Conservation (phyloP, 2,113 vertebrate species). For the Ceuthmochares aereus region DNA sequence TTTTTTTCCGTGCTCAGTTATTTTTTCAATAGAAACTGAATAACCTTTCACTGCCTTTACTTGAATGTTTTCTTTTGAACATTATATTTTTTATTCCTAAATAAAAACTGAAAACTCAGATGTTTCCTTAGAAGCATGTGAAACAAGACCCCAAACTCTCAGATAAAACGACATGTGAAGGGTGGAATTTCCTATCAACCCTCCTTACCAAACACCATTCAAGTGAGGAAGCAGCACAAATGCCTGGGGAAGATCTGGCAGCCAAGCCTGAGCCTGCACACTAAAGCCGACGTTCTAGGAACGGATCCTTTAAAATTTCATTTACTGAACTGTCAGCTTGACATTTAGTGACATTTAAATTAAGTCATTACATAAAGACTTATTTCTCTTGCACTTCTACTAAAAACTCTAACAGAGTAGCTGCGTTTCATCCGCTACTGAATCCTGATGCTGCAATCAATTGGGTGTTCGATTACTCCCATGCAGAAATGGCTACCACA, state of each 20-base stretch:
- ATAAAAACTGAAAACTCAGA: not conserved
- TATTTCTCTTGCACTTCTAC: not conserved
- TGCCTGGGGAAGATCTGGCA: not conserved
- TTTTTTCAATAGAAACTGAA: not conserved
- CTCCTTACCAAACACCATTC: not conserved
- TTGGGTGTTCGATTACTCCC: not conserved
- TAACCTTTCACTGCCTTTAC: not conserved
- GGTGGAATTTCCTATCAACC: not conserved
- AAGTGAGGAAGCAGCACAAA: not conserved
- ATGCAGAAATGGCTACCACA: not conserved
- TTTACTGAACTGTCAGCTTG: not conserved
- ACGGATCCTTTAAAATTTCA: not conserved
- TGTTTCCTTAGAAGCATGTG: not conserved
- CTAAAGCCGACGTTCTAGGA: not conserved
- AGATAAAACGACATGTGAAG: not conserved
- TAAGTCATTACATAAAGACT: not conserved
- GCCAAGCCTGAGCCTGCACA: not conserved
- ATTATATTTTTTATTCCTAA: not conserved
- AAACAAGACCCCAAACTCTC: not conserved
- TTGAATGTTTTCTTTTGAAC: not conserved
- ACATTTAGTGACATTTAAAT: not conserved
- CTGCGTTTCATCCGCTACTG: not conserved
- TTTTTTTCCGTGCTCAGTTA: not conserved
- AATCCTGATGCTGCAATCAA: accelerated
- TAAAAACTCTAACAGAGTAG: not conserved